Evolutionary conservation across 2,113 vertebrate genomes (phyloP).

Genomic region (Euleptes europaea): DNA sequence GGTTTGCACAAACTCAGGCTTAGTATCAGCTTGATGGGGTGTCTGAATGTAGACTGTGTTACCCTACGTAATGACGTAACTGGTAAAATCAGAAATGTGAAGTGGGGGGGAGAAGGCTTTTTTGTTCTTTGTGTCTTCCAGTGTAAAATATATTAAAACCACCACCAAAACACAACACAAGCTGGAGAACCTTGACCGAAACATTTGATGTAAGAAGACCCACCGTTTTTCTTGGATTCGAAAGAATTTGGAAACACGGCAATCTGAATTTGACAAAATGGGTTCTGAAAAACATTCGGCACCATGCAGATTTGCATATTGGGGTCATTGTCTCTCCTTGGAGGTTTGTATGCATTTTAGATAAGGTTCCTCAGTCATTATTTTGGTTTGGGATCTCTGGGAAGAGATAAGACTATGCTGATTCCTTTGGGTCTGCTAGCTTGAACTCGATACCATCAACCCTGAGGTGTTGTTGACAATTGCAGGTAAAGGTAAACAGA

Average conservation of each 20-base stretch:
- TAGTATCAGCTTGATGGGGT: too few species aligned
- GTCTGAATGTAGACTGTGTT: neutral
- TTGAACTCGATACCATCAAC: constrained; percentile 1
- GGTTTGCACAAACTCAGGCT: too few species aligned
- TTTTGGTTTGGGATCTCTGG: constrained; percentile 24
- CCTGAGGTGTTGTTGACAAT: neutral
- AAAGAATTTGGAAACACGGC: neutral
- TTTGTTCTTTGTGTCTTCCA: neutral
- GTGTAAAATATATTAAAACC: too few species aligned
- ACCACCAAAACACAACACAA: neutral
- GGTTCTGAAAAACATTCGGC: neutral
- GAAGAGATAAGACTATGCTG: constrained; percentile 8
- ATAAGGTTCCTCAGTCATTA: neutral
- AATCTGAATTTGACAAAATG: neutral
- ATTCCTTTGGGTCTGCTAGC: constrained; percentile 26
- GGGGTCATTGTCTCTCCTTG: constrained; percentile 15
- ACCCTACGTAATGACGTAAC: neutral
- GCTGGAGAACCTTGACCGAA: neutral
- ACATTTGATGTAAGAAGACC: neutral
- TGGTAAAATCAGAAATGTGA: neutral
- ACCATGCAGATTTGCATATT: constrained; percentile 12
- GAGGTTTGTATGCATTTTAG: constrained; percentile 2
- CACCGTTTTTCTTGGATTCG: neutral
- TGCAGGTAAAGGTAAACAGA: constrained; percentile 2
- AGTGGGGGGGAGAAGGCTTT: neutral